phyloP scores from a whole-genome alignment of 2,888 invertebrate genomes.

The Cataglyphis livida region DNA sequence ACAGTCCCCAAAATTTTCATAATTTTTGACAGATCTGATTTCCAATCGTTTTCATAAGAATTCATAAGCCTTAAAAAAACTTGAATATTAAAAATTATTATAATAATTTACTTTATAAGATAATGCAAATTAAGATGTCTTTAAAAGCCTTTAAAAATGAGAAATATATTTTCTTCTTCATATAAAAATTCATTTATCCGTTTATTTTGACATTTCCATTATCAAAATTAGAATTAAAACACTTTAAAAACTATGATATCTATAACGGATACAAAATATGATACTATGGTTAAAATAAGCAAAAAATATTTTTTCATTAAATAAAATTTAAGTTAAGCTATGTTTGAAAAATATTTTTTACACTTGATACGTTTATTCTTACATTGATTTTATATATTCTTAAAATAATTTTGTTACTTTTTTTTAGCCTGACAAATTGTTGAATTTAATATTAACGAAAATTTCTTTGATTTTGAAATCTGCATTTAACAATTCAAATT shows the following conservation, averaged over 20 bases:
- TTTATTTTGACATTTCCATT: background rate
- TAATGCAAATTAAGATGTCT: background rate
- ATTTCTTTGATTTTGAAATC: background rate
- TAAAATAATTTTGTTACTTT: background rate
- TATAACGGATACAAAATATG: background rate
- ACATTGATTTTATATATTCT: background rate
- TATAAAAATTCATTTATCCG: background rate
- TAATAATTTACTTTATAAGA: background rate
- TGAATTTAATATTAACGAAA: background rate
- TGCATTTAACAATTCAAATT: background rate
- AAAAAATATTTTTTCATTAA: background rate
- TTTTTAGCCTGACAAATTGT: background rate
- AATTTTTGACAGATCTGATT: conserved; percentile 29
- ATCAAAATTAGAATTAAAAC: background rate
- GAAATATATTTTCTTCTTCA: background rate
- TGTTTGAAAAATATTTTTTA: background rate
- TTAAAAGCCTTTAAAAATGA: background rate
- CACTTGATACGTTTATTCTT: background rate
- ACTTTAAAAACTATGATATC: background rate
- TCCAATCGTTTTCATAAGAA: conserved; percentile 26
- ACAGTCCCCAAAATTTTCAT: conserved; percentile 26
- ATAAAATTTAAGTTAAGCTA: background rate
- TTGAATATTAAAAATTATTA: conserved; percentile 11
- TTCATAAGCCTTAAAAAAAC: conserved; percentile 35
- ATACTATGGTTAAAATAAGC: background rate